phyloP scores from a whole-genome alignment of 2,113 vertebrate species.

The Poicephalus meyeri region DNA sequence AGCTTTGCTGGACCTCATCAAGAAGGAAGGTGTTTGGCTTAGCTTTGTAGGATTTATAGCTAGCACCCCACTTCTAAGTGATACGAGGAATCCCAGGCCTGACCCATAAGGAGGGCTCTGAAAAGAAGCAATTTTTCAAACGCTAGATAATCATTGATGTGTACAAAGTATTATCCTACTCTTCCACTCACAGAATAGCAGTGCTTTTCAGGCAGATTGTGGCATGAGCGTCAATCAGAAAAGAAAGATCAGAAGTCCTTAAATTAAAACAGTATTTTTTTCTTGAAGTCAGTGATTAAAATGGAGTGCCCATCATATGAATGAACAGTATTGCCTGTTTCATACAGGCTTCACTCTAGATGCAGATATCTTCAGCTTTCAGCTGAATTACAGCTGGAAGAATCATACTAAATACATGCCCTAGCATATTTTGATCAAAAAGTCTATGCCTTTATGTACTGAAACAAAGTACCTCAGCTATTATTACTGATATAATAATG shows the following conservation, averaged over 20 bases:
- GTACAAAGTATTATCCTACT: background rate
- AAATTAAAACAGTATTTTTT: background rate
- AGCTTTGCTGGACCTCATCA: background rate
- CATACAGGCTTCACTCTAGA: background rate
- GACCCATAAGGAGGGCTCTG: background rate
- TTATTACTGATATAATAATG: background rate
- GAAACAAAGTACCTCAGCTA: background rate
- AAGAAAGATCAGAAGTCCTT: background rate
- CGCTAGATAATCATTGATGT: background rate
- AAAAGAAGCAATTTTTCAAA: background rate
- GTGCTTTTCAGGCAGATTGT: background rate
- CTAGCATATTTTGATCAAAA: background rate
- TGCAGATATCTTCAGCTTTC: background rate
- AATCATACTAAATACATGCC: background rate
- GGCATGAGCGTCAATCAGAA: background rate
- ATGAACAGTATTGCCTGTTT: background rate
- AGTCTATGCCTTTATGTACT: background rate
- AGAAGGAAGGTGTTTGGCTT: background rate
- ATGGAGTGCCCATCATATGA: background rate
- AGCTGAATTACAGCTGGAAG: background rate
- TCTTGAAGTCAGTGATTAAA: background rate
- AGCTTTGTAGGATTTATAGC: background rate
- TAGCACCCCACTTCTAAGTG: background rate
- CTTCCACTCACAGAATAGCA: background rate
- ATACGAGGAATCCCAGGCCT: background rate